phyloP scores from a whole-genome alignment of 2,797 vertebrate genomes.

The Furcifer pardalis region DNA sequence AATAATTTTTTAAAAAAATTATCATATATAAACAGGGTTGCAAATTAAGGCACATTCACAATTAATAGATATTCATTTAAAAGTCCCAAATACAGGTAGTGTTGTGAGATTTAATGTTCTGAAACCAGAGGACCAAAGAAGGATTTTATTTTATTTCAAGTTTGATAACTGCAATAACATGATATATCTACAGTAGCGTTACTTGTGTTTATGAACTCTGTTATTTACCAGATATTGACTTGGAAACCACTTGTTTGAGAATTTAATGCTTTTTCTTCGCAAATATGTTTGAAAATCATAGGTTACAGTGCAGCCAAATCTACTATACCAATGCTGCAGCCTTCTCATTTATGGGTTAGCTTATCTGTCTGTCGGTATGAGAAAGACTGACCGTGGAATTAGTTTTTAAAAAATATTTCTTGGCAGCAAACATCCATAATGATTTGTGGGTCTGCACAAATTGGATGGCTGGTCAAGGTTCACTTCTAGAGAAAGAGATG shows the following conservation, averaged over 20 bases:
- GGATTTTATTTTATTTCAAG: conserved; percentile 40
- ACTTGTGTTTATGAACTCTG: conserved; percentile 43
- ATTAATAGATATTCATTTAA: conserved; percentile 54
- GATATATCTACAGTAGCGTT: conserved; percentile 57
- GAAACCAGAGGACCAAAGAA: not conserved
- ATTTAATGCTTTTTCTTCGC: conserved; percentile 60
- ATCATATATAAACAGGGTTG: too few species aligned
- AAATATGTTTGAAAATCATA: conserved; percentile 54
- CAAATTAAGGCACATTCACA: conserved; percentile 42
- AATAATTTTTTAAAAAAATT: too few species aligned
- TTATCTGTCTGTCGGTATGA: conserved; percentile 60
- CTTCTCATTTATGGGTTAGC: conserved; percentile 64
- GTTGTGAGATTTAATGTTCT: not conserved
- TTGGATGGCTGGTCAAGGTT: conserved; percentile 62
- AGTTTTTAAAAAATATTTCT: conserved; percentile 68
- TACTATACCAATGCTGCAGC: conserved; percentile 63
- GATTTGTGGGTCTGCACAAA: conserved; percentile 64
- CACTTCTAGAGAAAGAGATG: conserved; percentile 37
- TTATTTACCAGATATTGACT: conserved; percentile 62
- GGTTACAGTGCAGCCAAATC: conserved; percentile 59
- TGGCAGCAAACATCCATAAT: conserved; percentile 67
- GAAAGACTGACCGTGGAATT: conserved; percentile 58
- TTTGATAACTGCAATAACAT: conserved; percentile 44
- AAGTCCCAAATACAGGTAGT: conserved; percentile 31
- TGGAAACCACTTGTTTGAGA: conserved; percentile 54